Evolutionary conservation across 2,888 invertebrate genomes (phyloP), one percentile per base, ranked within the genome.

Genomic region (Zaprionus bogoriensis): DNA sequence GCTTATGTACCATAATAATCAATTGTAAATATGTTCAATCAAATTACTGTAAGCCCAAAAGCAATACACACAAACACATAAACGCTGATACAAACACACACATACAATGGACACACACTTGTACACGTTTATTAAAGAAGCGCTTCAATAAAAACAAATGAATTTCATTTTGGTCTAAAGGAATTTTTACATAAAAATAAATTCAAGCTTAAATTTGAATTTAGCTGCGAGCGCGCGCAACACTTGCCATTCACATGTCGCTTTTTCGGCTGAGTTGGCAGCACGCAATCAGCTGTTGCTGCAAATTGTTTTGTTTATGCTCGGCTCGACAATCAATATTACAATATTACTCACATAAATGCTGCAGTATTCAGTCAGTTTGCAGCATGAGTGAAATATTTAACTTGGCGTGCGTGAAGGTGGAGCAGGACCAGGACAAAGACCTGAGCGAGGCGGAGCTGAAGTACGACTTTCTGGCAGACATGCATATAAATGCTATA

Each of bases 1-100:
- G 78, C 70, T 81, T 80, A 68, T 77, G 69, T 70, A 55, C 66
- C 65, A 62, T 65, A 70, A 60, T 72, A 74, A 70, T 71, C 72
- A 68, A 74, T 14, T 80, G 80, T 80, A 80, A 68, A 80, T 80
- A 80, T 82, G 86, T 80, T 80, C 64, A 68, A 61, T 32, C 36
- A 61, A 54, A 60, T 62, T 58, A 62, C 30, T 71, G 30, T 80
- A 87, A 85, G 79, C 51, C 53, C 41, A 36, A 52, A 74, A 77
- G 78, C 87, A 80, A 73, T 68, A 64, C 30, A 41, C 20, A 46
- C 28, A 48, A 38, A 67, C 44, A 38, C 27, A 25, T n/a, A 30
- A 38, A 52, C 30, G 44, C 32, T 44, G 22, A 58, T 25, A 45
- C 14, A 30, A 38, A 52, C 30, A 47, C 32, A 47, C 25, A 58